Conservation (phyloP, 2,113 vertebrate genomes). For the Pithys albifrons region DNA sequence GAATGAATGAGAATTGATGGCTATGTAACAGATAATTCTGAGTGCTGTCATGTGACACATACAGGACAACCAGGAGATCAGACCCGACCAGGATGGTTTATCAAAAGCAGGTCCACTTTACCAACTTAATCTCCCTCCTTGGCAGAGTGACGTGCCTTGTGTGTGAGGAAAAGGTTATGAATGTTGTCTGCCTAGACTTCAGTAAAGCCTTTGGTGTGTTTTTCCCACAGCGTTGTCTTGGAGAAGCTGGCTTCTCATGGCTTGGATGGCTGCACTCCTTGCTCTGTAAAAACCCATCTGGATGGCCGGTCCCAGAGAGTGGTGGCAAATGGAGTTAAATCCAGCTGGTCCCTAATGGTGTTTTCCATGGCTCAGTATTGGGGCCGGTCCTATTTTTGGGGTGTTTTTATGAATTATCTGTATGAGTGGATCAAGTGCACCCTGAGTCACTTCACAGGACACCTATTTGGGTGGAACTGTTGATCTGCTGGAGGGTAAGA, state of each 20-base stretch:
- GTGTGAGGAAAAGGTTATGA: neutral
- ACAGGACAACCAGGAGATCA: neutral
- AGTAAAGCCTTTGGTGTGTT: neutral
- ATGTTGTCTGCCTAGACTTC: neutral
- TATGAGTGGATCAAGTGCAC: neutral
- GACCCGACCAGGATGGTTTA: neutral
- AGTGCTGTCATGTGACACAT: accelerated
- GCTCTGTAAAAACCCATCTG: neutral
- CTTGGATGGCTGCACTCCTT: neutral
- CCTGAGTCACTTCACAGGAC: neutral
- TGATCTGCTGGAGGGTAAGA: neutral
- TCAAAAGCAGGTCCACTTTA: neutral
- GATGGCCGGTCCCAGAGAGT: accelerated
- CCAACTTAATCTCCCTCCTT: neutral
- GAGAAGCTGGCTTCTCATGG: neutral
- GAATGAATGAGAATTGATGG: neutral
- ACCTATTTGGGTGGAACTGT: accelerated
- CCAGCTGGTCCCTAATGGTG: neutral
- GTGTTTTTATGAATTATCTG: neutral
- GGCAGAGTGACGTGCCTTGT: accelerated
- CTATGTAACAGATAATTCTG: neutral
- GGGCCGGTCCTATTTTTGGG: too few species aligned
- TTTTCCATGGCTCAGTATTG: neutral
- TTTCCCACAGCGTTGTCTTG: neutral
- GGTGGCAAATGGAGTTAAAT: neutral